These are phyloP conservation scores for Mormoops blainvillei DNA, from an alignment of 2,113 vertebrate species.

Conservation along the genomic window DNA sequence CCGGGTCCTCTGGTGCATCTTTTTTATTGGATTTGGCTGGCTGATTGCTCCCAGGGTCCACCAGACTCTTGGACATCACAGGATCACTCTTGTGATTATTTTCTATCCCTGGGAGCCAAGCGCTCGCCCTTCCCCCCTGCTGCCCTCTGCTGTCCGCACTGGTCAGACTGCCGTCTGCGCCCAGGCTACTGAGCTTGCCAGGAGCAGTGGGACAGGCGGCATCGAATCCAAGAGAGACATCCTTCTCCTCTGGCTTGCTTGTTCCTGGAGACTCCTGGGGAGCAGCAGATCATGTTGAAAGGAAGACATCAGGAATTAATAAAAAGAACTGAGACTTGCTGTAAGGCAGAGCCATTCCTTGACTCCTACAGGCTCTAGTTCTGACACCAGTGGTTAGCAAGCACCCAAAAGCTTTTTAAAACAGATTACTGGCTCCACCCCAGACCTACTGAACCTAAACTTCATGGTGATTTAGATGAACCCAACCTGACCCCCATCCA, in stretches of 20 bases:
- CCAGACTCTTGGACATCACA: not conserved
- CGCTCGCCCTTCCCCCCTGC: not conserved
- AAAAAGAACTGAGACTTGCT: not conserved
- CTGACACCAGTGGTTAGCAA: not conserved
- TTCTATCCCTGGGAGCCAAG: not conserved
- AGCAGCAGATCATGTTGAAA: slow-evolving; percentile 18
- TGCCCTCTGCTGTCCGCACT: not conserved
- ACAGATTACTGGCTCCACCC: not conserved
- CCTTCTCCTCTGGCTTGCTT: slow-evolving; percentile 63
- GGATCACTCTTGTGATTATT: slow-evolving; percentile 27
- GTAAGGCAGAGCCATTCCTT: not conserved
- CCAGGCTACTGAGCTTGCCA: not conserved
- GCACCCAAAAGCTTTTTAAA: not conserved
- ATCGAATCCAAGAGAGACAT: slow-evolving; percentile 56
- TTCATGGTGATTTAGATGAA: not conserved
- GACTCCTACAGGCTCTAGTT: not conserved
- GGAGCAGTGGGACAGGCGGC: not conserved
- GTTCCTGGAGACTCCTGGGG: slow-evolving; percentile 71
- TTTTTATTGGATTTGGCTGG: not conserved
- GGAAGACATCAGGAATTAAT: not conserved
- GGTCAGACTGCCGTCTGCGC: slow-evolving; percentile 47
- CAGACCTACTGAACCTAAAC: not conserved
- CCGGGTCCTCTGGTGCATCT: not conserved
- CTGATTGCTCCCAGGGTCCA: not conserved
- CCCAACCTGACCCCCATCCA: not conserved